phyloP scores from a whole-genome alignment of 2,888 invertebrate species.

The Athalia circularis region DNA sequence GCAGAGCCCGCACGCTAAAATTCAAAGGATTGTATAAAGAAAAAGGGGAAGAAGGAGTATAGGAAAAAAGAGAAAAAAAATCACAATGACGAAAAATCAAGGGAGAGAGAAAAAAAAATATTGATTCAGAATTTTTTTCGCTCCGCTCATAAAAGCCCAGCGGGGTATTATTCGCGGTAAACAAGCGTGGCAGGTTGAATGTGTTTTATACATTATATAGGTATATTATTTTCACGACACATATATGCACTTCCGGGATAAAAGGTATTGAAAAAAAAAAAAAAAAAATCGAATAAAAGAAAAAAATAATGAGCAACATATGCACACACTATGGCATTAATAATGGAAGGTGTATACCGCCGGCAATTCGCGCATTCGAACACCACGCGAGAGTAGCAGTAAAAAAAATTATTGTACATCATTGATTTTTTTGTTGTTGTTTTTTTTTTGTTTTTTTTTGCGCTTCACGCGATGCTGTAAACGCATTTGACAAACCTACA shows the following conservation, averaged over 20 bases:
- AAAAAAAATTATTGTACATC: no score
- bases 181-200: no score
- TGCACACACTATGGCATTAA: background rate
- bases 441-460: no score
- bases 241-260: background rate
- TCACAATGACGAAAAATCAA: background rate
- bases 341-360: no score
- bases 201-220: no score
- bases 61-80: background rate
- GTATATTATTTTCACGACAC: background rate
- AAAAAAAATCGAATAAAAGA: no score
- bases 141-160: background rate
- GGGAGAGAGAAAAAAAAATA: background rate
- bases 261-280: background rate
- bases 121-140: background rate
- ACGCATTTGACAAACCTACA: no score
- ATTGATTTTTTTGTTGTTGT: no score
- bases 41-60: background rate
- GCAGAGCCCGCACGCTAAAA: conserved; percentile 16
- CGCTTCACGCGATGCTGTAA: no score
- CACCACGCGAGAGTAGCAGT: no score
- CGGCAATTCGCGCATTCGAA: no score
- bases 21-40: background rate
- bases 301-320: background rate
- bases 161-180: background rate